Percentiles rank a stretch among this genome's conserved stretches.
Conservation (phyloP, 2,797 vertebrate species). For the Podargus strigoides region DNA sequence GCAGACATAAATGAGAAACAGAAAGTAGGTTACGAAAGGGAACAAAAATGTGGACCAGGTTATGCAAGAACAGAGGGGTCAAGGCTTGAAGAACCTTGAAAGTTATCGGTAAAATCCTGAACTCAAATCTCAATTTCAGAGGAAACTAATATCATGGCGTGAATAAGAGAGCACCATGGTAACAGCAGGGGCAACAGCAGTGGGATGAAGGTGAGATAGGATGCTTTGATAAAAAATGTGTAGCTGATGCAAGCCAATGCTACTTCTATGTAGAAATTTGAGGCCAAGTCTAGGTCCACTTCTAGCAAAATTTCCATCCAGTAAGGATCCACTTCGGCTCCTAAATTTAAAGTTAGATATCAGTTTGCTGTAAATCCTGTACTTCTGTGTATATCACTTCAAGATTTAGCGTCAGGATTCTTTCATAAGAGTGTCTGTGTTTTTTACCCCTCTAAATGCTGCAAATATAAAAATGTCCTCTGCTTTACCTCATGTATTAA, state of each 20-base stretch:
- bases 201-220: neutral
- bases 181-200: neutral
- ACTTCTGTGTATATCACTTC: neutral
- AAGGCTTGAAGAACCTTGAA: constrained; percentile 30
- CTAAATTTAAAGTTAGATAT: neutral
- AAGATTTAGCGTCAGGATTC: neutral
- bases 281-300: neutral
- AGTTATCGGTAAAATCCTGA: neutral
- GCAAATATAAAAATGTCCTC: neutral
- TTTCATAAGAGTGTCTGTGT: neutral
- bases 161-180: neutral
- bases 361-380: neutral
- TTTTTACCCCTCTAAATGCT: neutral
- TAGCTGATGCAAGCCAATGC: neutral
- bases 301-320: neutral
- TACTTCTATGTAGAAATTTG: neutral
- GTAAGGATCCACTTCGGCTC: neutral
- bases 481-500: neutral
- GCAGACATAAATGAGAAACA: constrained; percentile 7
- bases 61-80: constrained; percentile 39
- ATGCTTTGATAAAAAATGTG: neutral
- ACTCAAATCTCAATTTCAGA: constrained; percentile 2
- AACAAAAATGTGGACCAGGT: constrained; percentile 31
- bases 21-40: constrained; percentile 25
- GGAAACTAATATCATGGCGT: neutral